These are phyloP conservation scores for Tauraco erythrolophus DNA, from an alignment of 2,113 vertebrate genomes.

Conservation along the genomic window DNA sequence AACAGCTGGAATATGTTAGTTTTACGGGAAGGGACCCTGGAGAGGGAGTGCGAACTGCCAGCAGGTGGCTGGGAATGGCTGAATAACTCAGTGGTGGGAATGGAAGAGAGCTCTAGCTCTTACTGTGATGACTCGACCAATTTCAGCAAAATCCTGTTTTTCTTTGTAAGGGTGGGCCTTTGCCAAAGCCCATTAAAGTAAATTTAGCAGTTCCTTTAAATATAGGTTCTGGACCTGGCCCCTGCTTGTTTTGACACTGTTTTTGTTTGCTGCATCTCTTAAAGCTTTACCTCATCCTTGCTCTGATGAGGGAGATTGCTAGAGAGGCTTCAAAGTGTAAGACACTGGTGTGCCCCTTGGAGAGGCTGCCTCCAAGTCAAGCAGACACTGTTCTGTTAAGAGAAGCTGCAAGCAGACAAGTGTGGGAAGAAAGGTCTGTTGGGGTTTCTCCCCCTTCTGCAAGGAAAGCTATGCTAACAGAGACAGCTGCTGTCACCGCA, in stretches of 20 bases:
- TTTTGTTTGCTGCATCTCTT: not conserved
- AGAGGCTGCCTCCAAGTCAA: not conserved
- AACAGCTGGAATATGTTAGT: constrained; percentile 56
- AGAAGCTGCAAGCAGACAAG: not conserved
- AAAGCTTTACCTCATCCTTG: not conserved
- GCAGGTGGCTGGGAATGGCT: constrained; percentile 59
- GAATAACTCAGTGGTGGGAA: not conserved
- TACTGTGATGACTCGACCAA: not conserved
- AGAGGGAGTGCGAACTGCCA: constrained; percentile 46
- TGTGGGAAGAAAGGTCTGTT: not conserved
- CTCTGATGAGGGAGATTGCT: not conserved
- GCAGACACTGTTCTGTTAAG: not conserved
- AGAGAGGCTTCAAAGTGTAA: not conserved
- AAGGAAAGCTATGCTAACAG: not conserved
- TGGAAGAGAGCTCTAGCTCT: constrained; percentile 4
- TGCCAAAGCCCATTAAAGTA: not conserved
- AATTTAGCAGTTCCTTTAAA: not conserved
- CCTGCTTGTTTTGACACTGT: not conserved
- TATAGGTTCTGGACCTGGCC: not conserved
- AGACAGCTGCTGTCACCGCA: not conserved
- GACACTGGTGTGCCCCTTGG: not conserved
- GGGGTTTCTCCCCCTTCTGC: not conserved
- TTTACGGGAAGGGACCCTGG: not conserved
- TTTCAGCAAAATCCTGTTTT: not conserved
- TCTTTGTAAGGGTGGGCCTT: not conserved